phyloP scores from a whole-genome alignment of 2,888 invertebrate species.

The Elysia crispata region DNA sequence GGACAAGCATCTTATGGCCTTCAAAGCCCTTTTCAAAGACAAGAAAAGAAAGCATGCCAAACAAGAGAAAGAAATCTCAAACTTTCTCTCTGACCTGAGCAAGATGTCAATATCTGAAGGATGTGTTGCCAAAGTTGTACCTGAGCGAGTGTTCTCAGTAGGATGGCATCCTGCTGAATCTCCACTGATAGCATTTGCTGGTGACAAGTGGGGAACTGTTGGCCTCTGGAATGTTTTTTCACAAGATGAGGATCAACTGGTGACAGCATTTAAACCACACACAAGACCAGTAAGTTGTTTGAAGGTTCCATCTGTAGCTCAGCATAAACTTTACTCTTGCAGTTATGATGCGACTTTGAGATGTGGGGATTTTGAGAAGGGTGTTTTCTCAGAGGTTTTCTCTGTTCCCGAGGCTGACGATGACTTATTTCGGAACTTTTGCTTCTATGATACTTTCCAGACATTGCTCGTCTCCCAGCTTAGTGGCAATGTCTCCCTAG shows the following conservation, averaged over 20 bases:
- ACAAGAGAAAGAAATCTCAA: background rate
- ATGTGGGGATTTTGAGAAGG: slow-evolving; percentile 74
- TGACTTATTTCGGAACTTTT: slow-evolving; percentile 68
- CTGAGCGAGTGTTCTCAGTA: slow-evolving; percentile 75
- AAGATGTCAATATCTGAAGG: slow-evolving; percentile 58
- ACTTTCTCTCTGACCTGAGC: slow-evolving; percentile 50
- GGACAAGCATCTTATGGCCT: background rate
- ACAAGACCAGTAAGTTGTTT: slow-evolving; percentile 74
- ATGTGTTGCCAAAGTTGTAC: slow-evolving; percentile 73
- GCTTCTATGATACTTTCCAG: slow-evolving; percentile 63
- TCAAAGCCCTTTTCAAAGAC: background rate
- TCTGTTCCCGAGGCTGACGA: slow-evolving; percentile 68
- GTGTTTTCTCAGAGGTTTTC: slow-evolving; percentile 75
- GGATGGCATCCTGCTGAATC: slow-evolving; percentile 74
- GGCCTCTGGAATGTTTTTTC: slow-evolving; percentile 75
- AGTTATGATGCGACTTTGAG: slow-evolving; percentile 78
- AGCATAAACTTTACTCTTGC: slow-evolving; percentile 67
- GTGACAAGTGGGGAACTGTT: slow-evolving; percentile 76
- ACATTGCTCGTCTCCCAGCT: slow-evolving; percentile 75
- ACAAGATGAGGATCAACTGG: slow-evolving; percentile 56
- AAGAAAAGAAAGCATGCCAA: too few relatives aligned
- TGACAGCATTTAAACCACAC: slow-evolving; percentile 73
- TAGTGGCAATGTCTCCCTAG: slow-evolving; percentile 74
- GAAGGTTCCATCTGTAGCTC: slow-evolving; percentile 65
- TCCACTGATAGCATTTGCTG: slow-evolving; percentile 74